phyloP scores from a whole-genome alignment of 2,888 invertebrate species.

The Allophyes oxyacanthae region DNA sequence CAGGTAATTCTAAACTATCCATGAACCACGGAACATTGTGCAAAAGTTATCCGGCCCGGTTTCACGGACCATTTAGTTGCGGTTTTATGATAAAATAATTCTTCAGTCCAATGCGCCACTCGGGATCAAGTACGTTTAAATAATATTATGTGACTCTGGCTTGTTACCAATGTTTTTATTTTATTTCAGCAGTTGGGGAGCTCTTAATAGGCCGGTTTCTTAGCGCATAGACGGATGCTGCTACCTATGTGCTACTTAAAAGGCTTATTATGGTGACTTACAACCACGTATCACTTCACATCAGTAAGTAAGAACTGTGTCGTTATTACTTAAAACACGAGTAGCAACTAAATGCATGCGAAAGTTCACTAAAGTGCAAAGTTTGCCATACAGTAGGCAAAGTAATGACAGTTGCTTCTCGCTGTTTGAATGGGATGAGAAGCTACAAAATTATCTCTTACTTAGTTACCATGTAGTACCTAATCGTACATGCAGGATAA shows the following conservation, averaged over 20 bases:
- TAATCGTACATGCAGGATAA: no score
- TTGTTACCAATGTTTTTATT: background rate
- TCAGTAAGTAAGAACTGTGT: constrained; percentile 22
- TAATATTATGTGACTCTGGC: constrained; percentile 16
- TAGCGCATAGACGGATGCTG: no score
- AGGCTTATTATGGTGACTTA: no score
- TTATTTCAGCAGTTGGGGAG: background rate
- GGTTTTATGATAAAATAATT: constrained; percentile 52
- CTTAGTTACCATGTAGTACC: no score
- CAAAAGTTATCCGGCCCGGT: constrained; percentile 52
- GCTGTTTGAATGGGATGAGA: constrained; percentile 17
- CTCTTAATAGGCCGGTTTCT: no score
- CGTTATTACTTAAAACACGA: constrained; percentile 30
- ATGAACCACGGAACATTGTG: constrained; percentile 52
- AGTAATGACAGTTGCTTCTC: constrained; percentile 28
- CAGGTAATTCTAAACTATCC: constrained; percentile 53
- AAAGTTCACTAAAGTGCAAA: constrained; percentile 48
- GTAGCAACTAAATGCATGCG: constrained; percentile 31
- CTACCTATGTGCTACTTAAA: no score
- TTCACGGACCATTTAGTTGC: constrained; percentile 48
- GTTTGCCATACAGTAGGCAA: constrained; percentile 32
- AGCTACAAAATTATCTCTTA: constrained; percentile 8
- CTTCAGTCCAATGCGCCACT: constrained; percentile 29
- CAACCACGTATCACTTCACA: no score
- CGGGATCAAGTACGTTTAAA: constrained; percentile 33